Percentiles rank a stretch among this genome's conserved stretches.
These are phyloP conservation scores for Nymphicus hollandicus DNA, from an alignment of 2,113 vertebrate genomes.

Conservation along the genomic window DNA sequence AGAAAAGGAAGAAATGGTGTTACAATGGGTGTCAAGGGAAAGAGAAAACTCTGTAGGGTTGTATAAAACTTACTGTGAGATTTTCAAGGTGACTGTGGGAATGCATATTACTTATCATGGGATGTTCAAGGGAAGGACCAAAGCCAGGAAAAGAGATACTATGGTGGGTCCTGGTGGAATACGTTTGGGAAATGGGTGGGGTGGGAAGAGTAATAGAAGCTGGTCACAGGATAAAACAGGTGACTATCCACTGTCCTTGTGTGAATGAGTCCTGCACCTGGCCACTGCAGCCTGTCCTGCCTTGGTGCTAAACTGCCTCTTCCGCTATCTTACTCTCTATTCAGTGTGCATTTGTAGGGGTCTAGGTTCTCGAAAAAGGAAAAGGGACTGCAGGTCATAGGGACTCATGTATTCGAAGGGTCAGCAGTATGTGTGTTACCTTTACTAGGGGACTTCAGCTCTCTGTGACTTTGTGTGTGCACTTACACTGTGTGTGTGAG, in stretches of 20 bases:
- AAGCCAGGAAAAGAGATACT: not conserved
- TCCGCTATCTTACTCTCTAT: not conserved
- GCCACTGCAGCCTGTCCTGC: not conserved
- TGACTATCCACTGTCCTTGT: not conserved
- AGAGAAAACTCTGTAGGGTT: not conserved
- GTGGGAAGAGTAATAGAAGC: not conserved
- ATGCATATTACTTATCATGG: not conserved
- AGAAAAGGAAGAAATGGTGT: not conserved
- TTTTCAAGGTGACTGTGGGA: not conserved
- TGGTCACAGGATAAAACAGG: not conserved
- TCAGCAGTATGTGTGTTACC: accelerated
- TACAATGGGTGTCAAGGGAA: not conserved
- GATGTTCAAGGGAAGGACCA: not conserved
- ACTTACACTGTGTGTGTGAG: not conserved
- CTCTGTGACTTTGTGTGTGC: too few species aligned
- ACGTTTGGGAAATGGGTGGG: not conserved
- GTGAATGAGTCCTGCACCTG: not conserved
- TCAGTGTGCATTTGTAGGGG: accelerated
- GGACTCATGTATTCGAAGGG: too few species aligned
- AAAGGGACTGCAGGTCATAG: not conserved
- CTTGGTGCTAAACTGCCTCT: not conserved
- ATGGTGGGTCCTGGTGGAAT: not conserved
- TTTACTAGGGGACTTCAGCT: not conserved
- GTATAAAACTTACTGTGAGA: not conserved
- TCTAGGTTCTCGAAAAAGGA: not conserved